These are phyloP conservation scores for Gymnarchus niloticus DNA, from an alignment of 2,113 vertebrate species.

Conservation along the genomic window DNA sequence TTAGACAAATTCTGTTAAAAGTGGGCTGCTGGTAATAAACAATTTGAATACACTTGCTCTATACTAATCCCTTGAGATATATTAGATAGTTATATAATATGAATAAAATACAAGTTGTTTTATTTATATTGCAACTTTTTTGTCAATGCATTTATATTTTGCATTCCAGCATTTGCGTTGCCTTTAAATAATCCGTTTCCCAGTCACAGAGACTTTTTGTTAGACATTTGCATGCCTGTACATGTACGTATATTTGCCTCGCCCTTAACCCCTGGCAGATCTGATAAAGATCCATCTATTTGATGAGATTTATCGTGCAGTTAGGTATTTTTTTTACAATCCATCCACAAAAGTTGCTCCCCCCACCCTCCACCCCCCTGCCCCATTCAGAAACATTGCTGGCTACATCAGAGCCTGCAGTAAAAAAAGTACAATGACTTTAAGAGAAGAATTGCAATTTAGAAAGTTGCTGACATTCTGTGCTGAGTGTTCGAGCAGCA, in stretches of 20 bases:
- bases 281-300: background rate
- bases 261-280: background rate
- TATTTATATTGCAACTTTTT: rapidly evolving
- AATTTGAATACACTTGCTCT: background rate
- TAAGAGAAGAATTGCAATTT: background rate
- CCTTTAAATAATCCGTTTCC: background rate
- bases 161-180: background rate
- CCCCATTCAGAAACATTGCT: background rate
- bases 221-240: background rate
- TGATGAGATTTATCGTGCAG: background rate
- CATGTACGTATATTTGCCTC: background rate
- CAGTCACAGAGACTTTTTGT: background rate
- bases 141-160: background rate
- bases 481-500: background rate
- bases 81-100: background rate
- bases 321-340: background rate
- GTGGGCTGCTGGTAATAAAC: background rate
- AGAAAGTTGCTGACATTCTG: background rate
- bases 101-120: too few species aligned
- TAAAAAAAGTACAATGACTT: background rate
- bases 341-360: background rate
- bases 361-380: too few species aligned
- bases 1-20: background rate
- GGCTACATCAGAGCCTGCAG: background rate
- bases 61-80: background rate